Conservation (phyloP, 2,888 invertebrate species). For the Tinea pellionella region DNA sequence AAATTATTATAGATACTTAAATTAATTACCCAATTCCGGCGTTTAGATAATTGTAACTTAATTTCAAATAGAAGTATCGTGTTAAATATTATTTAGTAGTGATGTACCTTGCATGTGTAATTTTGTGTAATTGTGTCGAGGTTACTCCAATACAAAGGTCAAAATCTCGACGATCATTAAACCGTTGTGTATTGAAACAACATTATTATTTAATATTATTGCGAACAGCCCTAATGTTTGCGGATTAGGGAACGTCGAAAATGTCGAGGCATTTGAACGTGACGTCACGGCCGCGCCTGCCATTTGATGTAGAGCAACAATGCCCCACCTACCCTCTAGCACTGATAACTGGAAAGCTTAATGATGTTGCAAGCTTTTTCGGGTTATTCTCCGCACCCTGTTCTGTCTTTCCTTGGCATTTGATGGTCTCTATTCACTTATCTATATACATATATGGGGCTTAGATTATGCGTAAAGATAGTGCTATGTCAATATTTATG, state of each 20-base stretch:
- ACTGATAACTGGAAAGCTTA: slow-evolving; percentile 56
- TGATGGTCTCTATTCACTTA: not conserved
- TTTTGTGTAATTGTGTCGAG: too few relatives aligned
- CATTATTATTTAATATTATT: not conserved
- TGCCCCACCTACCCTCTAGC: slow-evolving; percentile 60
- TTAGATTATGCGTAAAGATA: not conserved
- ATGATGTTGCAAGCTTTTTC: slow-evolving; percentile 45
- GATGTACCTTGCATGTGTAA: too few relatives aligned
- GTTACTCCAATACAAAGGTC: not conserved
- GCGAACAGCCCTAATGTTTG: slow-evolving; percentile 2
- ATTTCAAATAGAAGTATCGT: too few relatives aligned
- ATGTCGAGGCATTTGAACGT: slow-evolving; percentile 63
- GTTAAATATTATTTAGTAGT: too few relatives aligned
- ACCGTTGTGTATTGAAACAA: not conserved
- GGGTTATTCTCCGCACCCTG: slow-evolving; percentile 35
- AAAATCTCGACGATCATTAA: not conserved
- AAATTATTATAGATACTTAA: too few relatives aligned
- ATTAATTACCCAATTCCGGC: too few relatives aligned
- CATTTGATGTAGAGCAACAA: slow-evolving; percentile 60
- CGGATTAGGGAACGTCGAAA: slow-evolving; percentile 25
- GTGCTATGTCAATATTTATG: not conserved
- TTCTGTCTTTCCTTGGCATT: slow-evolving; percentile 4
- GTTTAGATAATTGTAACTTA: too few relatives aligned
- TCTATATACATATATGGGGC: not conserved
- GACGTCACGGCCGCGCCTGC: slow-evolving; percentile 66